phyloP scores from a whole-genome alignment of 2,888 invertebrate genomes.

The Chymomyza caudatula region DNA sequence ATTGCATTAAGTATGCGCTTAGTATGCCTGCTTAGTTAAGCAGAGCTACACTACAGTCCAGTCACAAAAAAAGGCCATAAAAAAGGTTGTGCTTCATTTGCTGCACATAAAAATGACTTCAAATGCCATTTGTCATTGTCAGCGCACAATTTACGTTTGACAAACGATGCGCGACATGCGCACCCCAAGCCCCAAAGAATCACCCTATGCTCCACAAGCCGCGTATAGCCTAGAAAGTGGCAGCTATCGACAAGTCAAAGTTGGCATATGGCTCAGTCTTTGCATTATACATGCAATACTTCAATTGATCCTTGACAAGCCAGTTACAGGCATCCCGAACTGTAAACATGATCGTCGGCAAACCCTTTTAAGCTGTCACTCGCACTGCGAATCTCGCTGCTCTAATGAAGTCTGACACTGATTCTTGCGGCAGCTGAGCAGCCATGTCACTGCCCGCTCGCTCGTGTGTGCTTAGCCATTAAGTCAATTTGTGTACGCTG shows the following conservation, averaged over 20 bases:
- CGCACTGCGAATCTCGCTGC: constrained; percentile 36
- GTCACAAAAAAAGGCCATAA: not conserved
- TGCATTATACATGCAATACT: constrained; percentile 22
- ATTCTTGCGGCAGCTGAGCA: not conserved
- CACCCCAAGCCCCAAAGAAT: no score
- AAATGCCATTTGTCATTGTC: constrained; percentile 67
- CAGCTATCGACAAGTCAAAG: not conserved
- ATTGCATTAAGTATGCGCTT: constrained; percentile 43
- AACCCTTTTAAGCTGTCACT: constrained; percentile 72
- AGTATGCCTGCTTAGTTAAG: constrained; percentile 3
- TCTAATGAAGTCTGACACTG: constrained; percentile 54
- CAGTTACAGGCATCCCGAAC: constrained; percentile 16
- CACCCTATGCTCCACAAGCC: not conserved
- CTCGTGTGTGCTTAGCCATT: not conserved
- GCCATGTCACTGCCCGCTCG: not conserved
- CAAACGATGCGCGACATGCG: constrained; percentile 54
- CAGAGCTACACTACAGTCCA: not conserved
- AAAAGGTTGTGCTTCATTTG: constrained; percentile 58
- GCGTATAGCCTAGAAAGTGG: constrained; percentile 4
- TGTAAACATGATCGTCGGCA: constrained; percentile 32
- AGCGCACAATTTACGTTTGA: constrained; percentile 61
- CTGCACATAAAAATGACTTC: constrained; percentile 63
- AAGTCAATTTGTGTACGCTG: not conserved
- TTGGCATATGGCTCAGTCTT: not conserved
- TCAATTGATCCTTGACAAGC: constrained; percentile 39